phyloP scores from a whole-genome alignment of 2,888 invertebrate species.

The Furcula furcula region DNA sequence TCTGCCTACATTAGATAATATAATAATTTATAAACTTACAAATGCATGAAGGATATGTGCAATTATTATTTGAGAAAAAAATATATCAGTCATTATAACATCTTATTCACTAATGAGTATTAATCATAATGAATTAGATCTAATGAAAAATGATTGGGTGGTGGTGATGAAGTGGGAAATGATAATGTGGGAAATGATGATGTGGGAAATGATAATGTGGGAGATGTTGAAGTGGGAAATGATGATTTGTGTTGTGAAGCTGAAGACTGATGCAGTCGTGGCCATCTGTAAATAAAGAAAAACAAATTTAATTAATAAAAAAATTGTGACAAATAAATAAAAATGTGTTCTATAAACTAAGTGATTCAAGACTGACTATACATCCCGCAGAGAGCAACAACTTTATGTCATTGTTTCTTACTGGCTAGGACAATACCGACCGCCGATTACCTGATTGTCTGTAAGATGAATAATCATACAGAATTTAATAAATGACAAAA shows the following conservation, averaged over 20 bases:
- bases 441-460: too few species aligned
- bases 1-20: constrained; percentile 31
- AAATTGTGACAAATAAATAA: too few species aligned
- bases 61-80: constrained; percentile 40
- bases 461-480: too few species aligned
- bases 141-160: constrained; percentile 19
- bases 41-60: constrained; percentile 70
- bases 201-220: constrained; percentile 12
- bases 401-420: too few species aligned
- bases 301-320: background rate
- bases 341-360: too few species aligned
- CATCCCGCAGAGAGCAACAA: too few species aligned
- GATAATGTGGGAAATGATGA: constrained; percentile 16
- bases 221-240: constrained; percentile 10
- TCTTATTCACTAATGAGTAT: constrained; percentile 70
- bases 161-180: constrained; percentile 19
- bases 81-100: constrained; percentile 62
- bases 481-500: too few species aligned
- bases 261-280: constrained; percentile 36
- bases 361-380: too few species aligned
- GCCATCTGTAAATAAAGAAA: constrained; percentile 60
- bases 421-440: too few species aligned
- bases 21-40: constrained; percentile 65
- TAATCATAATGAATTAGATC: constrained; percentile 37
- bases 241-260: constrained; percentile 47